Evolutionary conservation across 1,140 invertebrate species (phyloP).

Genomic region (Homalodisca vitripennis): DNA sequence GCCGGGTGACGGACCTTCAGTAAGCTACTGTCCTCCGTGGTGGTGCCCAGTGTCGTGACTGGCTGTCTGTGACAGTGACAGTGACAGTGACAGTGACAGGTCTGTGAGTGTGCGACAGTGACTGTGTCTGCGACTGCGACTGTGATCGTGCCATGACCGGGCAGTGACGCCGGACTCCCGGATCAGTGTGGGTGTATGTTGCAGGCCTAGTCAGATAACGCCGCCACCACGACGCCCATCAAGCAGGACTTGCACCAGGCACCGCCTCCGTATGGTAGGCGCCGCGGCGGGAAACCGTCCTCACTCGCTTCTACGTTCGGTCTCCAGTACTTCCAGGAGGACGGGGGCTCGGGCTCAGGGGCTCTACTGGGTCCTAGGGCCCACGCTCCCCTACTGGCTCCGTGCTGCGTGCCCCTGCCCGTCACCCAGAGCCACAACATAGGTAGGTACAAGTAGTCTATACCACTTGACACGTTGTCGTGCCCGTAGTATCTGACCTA

Average conservation of each 20-base stretch:
- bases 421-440: conserved; percentile 41
- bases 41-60: neutral
- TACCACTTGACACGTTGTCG: too few relatives aligned
- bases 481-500: too few relatives aligned
- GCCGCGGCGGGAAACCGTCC: conserved; percentile 36
- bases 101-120: neutral
- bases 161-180: neutral
- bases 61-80: neutral
- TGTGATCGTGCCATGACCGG: neutral
- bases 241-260: conserved; percentile 37
- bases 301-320: conserved; percentile 36
- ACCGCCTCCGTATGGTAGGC: conserved; percentile 37
- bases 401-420: conserved; percentile 40
- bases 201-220: neutral
- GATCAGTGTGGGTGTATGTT: neutral
- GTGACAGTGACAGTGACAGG: neutral
- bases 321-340: conserved; percentile 36
- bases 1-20: too few relatives aligned
- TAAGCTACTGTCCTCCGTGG: too few relatives aligned
- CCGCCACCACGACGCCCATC: conserved; percentile 41
- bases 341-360: conserved; percentile 28
- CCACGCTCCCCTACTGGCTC: conserved; percentile 33
- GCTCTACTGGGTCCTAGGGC: conserved; percentile 25
- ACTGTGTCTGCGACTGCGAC: neutral
- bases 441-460: too few relatives aligned